Evolutionary conservation across 2,113 vertebrate genomes (phyloP).

Genomic region (Eclectus roratus): DNA sequence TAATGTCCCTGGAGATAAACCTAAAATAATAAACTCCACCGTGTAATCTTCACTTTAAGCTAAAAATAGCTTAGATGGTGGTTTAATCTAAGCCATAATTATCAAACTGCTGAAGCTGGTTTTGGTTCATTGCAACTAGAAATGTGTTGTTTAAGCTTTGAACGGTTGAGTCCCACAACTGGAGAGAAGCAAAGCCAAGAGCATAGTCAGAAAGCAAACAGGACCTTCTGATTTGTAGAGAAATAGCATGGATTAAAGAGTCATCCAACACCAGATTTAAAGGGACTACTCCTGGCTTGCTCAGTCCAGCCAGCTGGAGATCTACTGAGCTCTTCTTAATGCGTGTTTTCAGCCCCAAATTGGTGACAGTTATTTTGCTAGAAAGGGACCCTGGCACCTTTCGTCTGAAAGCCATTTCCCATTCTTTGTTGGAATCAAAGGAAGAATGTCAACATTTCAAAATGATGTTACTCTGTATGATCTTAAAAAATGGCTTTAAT

Average conservation of each 20-base stretch:
- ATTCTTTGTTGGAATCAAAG: neutral
- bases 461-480: neutral
- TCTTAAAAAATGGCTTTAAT: neutral
- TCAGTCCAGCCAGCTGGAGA: neutral
- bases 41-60: slow-evolving; percentile 60
- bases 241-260: neutral
- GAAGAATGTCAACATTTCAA: neutral
- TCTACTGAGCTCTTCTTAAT: neutral
- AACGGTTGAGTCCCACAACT: neutral
- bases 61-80: slow-evolving; percentile 67
- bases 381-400: neutral
- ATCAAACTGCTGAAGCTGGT: slow-evolving; percentile 9
- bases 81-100: slow-evolving; percentile 62
- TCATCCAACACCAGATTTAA: neutral
- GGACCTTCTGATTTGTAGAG: neutral
- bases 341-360: neutral
- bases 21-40: slow-evolving; percentile 68
- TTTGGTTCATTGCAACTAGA: slow-evolving; percentile 45
- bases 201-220: slow-evolving; percentile 35
- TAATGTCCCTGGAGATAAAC: slow-evolving; percentile 62
- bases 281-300: neutral
- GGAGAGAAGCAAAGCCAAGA: slow-evolving; percentile 23
- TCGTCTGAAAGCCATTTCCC: neutral
- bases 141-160: slow-evolving; percentile 43
- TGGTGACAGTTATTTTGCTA: neutral